These are phyloP conservation scores for Olivierus martensii DNA, from an alignment of 1,140 invertebrate species.

Conservation along the genomic window DNA sequence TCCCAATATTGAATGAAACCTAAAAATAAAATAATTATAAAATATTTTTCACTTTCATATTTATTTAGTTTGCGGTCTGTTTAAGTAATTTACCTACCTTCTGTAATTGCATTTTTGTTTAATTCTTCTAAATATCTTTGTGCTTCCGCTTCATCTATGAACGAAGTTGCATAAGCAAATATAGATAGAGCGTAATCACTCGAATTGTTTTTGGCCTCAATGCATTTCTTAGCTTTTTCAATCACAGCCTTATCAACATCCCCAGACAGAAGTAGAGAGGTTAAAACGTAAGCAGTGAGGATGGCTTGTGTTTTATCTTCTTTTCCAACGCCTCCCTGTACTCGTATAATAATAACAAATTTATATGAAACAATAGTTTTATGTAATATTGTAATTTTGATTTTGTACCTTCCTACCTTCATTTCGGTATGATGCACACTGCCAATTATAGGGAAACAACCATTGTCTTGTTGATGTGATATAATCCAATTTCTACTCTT, in stretches of 20 bases:
- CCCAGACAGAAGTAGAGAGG: not conserved
- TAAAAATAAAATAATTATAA: not conserved
- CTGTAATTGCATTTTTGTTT: not conserved
- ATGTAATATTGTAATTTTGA: too few species aligned
- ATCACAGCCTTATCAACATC: not conserved
- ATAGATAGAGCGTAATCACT: not conserved
- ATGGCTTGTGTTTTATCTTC: conserved; percentile 19
- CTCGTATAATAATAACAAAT: too few species aligned
- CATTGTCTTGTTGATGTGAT: not conserved
- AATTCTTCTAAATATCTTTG: not conserved
- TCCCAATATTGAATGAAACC: too few species aligned
- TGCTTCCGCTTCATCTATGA: not conserved
- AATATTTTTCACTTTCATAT: too few species aligned
- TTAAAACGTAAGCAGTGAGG: not conserved
- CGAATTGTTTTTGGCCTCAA: not conserved
- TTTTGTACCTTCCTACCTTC: conserved; percentile 1
- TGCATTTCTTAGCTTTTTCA: not conserved
- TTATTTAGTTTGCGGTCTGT: too few species aligned
- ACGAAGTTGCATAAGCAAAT: not conserved
- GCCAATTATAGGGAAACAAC: not conserved
- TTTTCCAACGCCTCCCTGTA: conserved; percentile 21
- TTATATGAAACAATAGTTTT: too few species aligned
- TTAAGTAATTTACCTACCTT: too few species aligned
- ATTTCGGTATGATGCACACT: not conserved
- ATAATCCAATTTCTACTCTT: not conserved